Evolutionary conservation across 2,113 vertebrate genomes (phyloP), one percentile per base, ranked within the genome.

Genomic region (Hippopotamus amphibius): DNA sequence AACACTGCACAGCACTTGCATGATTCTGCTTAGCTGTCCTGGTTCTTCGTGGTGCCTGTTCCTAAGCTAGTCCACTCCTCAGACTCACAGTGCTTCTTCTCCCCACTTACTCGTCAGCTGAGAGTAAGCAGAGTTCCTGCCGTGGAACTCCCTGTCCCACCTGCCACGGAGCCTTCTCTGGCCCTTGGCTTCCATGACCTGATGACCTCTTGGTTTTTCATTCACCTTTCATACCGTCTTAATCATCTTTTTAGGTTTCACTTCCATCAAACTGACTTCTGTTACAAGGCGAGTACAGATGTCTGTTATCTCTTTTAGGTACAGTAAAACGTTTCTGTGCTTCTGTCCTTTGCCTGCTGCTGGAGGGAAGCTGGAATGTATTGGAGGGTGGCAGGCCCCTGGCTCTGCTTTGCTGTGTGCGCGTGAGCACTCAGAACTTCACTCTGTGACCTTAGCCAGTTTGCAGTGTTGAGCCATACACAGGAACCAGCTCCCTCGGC

Each of bases 221-320:
- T 65, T 33, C 41, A 3, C 26, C 16, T 53, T 16, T 46, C 33
- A 4, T 14, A 24, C 53, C 8, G 30, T 13, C 66, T 77, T 12
- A 63, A 14, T 87, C 11, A 1, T 57, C 87, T 69, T 59, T 48
- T 21, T 57, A 63, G 66, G 28, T 85, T 85, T 95, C 33, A 26
- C 26, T 46, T 63, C 83, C 22, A 57, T 74, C 30, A 12, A 6
- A 24, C 55, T 48, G 71, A 76, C 65, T 74, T 76, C 46, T 61
- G 37, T 84, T 57, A 74, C n/a, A 80, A 91, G 90, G 37, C 61
- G 55, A 65, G 61, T 46, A 12, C 21, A 69, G 77, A 74, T 48
- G 43, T 63, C 77, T 92, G 9, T 66, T 81, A 74, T 37, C 76
- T 88, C 61, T 96, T 71, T 65, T 76, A 80, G 57, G 48, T 84